These are phyloP conservation scores for Limanda limanda DNA, from an alignment of 2,113 vertebrate species.

Conservation along the genomic window DNA sequence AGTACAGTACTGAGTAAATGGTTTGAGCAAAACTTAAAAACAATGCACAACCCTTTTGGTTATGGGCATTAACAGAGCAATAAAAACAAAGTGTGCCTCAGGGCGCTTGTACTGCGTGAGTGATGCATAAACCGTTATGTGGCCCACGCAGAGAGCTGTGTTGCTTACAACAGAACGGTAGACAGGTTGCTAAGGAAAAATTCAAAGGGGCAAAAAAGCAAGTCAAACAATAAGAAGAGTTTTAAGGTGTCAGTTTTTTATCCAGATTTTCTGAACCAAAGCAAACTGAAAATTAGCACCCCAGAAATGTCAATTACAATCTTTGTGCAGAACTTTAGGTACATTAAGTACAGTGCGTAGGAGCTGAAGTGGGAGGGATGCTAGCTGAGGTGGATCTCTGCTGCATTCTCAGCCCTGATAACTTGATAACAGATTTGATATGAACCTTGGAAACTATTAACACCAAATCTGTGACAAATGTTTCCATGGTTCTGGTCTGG, in stretches of 20 bases:
- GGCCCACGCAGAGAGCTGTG: not conserved
- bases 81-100: not conserved
- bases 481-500: not conserved
- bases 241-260: not conserved
- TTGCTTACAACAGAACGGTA: not conserved
- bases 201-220: too few relatives aligned
- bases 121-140: not conserved
- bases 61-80: too few relatives aligned
- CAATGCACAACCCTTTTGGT: not conserved
- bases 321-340: not conserved
- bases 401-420: not conserved
- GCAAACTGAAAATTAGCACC: not conserved
- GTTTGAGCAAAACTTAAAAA: too few relatives aligned
- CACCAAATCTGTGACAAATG: not conserved
- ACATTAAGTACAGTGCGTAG: not conserved
- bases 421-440: not conserved
- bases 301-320: too few relatives aligned
- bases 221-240: too few relatives aligned
- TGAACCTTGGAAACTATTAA: constrained; percentile 6
- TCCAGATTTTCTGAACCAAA: not conserved
- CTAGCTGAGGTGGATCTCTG: not conserved
- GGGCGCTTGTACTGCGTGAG: not conserved
- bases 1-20: too few relatives aligned
- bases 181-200: too few relatives aligned
- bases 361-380: not conserved